These are phyloP conservation scores for Lindbergichthys nudifrons DNA, from an alignment of 2,797 vertebrate species.

Conservation along the genomic window DNA sequence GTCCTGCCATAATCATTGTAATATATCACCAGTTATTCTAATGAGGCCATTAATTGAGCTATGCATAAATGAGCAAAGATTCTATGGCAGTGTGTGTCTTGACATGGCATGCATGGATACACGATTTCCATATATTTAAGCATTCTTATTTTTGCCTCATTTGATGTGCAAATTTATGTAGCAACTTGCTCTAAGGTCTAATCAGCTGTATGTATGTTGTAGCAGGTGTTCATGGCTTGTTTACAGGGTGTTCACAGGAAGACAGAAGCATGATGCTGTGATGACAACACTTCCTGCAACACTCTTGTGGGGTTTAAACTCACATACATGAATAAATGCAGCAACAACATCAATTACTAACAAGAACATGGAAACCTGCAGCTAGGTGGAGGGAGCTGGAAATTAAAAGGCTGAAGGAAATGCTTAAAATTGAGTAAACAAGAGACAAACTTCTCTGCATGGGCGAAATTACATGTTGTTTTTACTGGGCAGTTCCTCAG, in stretches of 20 bases:
- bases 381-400: not conserved
- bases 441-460: not conserved
- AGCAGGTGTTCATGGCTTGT: not conserved
- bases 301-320: not conserved
- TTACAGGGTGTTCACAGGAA: not conserved
- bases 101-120: not conserved
- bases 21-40: conserved; percentile 35
- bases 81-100: not conserved
- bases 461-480: no score
- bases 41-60: conserved; percentile 47
- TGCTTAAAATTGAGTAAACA: not conserved
- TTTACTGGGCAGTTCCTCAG: not conserved
- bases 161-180: conserved; percentile 6
- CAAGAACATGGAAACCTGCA: not conserved
- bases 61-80: conserved; percentile 28
- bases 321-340: conserved; percentile 2
- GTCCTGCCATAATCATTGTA: conserved; percentile 29
- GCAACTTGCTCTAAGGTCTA: not conserved
- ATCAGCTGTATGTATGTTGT: not conserved
- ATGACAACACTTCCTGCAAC: not conserved
- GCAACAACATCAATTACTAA: not conserved
- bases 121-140: not conserved
- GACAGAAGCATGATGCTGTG: not conserved
- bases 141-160: not conserved
- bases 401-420: not conserved